These are phyloP conservation scores for Tetragonisca angustula DNA, from an alignment of 2,888 invertebrate genomes.

Conservation along the genomic window DNA sequence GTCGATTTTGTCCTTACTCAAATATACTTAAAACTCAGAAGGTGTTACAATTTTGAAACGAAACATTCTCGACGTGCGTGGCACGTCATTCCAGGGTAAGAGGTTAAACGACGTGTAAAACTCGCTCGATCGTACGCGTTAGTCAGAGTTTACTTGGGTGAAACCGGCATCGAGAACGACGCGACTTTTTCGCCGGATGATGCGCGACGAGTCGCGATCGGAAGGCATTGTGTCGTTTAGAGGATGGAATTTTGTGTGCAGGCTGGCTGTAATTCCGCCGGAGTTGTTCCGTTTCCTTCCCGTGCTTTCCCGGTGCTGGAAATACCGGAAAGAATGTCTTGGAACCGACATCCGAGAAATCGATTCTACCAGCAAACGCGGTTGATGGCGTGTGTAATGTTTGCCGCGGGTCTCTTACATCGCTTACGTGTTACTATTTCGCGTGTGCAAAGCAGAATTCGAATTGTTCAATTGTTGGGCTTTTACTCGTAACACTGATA, in stretches of 20 bases:
- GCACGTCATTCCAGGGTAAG: too few species aligned
- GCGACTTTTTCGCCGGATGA: background rate
- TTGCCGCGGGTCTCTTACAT: background rate
- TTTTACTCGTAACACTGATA: too few species aligned
- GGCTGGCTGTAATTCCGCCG: background rate
- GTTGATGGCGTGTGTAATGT: background rate
- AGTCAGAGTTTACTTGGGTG: background rate
- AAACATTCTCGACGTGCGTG: too few species aligned
- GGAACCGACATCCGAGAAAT: background rate
- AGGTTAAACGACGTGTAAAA: background rate
- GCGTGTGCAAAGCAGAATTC: background rate
- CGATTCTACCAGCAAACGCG: background rate
- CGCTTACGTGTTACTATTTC: background rate
- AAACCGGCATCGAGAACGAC: background rate
- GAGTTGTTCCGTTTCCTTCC: background rate
- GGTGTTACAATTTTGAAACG: too few species aligned
- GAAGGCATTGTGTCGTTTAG: slow-evolving; percentile 6
- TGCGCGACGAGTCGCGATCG: background rate
- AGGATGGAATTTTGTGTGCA: background rate
- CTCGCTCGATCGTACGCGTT: background rate
- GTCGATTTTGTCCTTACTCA: too few species aligned
- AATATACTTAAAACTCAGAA: too few species aligned
- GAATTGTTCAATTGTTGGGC: background rate
- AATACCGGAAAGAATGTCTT: background rate
- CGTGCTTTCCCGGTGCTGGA: background rate